Evolutionary conservation across 2,888 invertebrate genomes (phyloP), one percentile per base, ranked within the genome.

Genomic region (Platerodrilus igneus): DNA sequence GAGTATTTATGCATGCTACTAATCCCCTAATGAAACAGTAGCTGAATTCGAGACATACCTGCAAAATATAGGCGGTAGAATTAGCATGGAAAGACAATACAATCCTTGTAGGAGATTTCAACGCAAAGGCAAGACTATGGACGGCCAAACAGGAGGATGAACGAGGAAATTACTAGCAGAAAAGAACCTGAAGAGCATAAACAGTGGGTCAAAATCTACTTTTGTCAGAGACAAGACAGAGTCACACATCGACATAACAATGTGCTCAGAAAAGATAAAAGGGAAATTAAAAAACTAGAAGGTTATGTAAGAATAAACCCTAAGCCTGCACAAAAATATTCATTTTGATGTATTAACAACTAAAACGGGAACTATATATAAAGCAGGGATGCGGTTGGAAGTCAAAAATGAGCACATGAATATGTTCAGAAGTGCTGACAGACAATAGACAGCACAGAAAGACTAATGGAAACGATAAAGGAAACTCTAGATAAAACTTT

Each of bases 311-410:
- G 13, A 25, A 14, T 8, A 25, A 13, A 4, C 8, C 8, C 13
- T 13, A 13, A 16, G 27, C 6, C 16, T 27, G 6, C 27, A 27
- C n/a, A n/a, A 27, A 16, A 27, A 27, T 16, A 27, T 27, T 4
- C 16, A 27, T 15, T 27, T 16, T 6, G 27, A 15, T 5, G 16
- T 15, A 13, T 9, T 16, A 27, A 9, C 15, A 8, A 2, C 27
- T 9, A 15, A 27, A 6, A 27, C 2, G 6, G 9, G 9, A 27
- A 16, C n/a, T n/a, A n/a, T n/a, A n/a, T n/a, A n/a, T n/a, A n/a
- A n/a, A n/a, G n/a, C n/a, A n/a, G n/a, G n/a, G n/a, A n/a, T n/a
- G n/a, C n/a, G n/a, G n/a, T n/a, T n/a, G n/a, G n/a, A n/a, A n/a
- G n/a, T n/a, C n/a, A n/a, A n/a, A n/a, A n/a, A n/a, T n/a, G n/a